Conservation (phyloP, 2,888 invertebrate species). For the Lasius platythorax region DNA sequence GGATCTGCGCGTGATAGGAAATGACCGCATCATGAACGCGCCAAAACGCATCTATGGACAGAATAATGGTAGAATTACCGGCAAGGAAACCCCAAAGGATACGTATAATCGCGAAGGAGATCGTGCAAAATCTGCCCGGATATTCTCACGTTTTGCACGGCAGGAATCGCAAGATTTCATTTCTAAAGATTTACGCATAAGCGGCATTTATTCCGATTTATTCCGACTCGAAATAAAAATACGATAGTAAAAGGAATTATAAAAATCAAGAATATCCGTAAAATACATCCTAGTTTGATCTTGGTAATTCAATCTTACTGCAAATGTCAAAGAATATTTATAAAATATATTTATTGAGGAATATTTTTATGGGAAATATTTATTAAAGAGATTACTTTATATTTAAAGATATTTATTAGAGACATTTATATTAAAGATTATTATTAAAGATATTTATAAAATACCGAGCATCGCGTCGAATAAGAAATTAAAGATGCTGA, state of each 20-base stretch:
- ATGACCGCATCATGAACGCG: constrained; percentile 3
- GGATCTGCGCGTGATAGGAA: constrained; percentile 1
- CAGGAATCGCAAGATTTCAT: background rate
- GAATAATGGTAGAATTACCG: constrained; percentile 72
- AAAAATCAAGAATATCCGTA: background rate
- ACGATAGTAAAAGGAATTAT: background rate
- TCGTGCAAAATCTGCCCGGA: background rate
- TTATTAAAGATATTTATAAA: background rate
- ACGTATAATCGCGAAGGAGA: background rate
- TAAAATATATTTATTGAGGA: background rate
- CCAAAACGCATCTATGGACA: constrained; percentile 64
- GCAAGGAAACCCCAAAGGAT: constrained; percentile 59
- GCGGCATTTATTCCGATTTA: background rate
- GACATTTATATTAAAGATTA: no score
- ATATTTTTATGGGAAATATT: no score
- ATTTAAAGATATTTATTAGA: no score
- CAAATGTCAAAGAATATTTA: background rate
- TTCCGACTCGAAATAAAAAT: background rate
- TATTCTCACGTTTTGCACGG: background rate
- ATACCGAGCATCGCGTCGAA: background rate
- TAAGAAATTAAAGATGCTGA: background rate
- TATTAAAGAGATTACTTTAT: no score
- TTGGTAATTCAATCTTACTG: background rate
- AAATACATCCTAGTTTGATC: background rate
- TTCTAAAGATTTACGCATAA: background rate